These are phyloP conservation scores for Caenorhabditis panamensis DNA, from an alignment of 2,888 invertebrate species.

Conservation along the genomic window DNA sequence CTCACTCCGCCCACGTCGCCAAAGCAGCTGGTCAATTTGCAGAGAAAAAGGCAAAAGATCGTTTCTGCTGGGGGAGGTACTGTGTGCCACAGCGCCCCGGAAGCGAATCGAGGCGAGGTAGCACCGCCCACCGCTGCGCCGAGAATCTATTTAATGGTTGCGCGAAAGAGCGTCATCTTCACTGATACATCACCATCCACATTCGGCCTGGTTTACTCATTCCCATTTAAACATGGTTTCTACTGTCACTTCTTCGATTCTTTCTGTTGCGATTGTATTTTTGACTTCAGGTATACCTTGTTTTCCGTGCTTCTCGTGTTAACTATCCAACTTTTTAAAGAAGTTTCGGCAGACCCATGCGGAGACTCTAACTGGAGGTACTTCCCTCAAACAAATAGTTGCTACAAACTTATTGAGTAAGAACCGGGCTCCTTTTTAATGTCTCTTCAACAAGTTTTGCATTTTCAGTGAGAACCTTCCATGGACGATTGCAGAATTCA, in stretches of 20 bases:
- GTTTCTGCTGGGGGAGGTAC: conserved; percentile 47
- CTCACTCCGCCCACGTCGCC: conserved; percentile 35
- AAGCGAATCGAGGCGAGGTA: conserved; percentile 56
- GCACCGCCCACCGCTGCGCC: conserved; percentile 41
- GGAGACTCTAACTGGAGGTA: conserved; percentile 76
- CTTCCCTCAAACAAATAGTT: conserved; percentile 74
- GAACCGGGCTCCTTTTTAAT: neutral
- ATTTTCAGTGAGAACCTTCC: conserved; percentile 68
- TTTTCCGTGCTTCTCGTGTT: too few species aligned
- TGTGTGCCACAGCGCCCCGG: conserved; percentile 60
- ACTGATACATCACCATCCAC: conserved; percentile 49
- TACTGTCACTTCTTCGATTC: conserved; percentile 32
- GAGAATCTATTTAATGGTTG: conserved; percentile 61
- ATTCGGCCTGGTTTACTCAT: conserved; percentile 54
- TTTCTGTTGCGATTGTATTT: conserved; percentile 18
- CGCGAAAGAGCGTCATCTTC: conserved; percentile 54
- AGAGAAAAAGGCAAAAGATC: conserved; percentile 58
- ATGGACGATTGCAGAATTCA: conserved; percentile 78
- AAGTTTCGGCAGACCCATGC: conserved; percentile 62
- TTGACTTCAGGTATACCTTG: conserved; percentile 42
- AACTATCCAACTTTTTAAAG: neutral
- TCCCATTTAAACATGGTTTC: conserved; percentile 27
- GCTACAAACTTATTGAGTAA: conserved; percentile 75
- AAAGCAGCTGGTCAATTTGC: conserved; percentile 56
- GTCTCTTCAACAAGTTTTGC: too few species aligned